Evolutionary conservation across 2,113 vertebrate species (phyloP).

Genomic region (Sprattus sprattus): DNA sequence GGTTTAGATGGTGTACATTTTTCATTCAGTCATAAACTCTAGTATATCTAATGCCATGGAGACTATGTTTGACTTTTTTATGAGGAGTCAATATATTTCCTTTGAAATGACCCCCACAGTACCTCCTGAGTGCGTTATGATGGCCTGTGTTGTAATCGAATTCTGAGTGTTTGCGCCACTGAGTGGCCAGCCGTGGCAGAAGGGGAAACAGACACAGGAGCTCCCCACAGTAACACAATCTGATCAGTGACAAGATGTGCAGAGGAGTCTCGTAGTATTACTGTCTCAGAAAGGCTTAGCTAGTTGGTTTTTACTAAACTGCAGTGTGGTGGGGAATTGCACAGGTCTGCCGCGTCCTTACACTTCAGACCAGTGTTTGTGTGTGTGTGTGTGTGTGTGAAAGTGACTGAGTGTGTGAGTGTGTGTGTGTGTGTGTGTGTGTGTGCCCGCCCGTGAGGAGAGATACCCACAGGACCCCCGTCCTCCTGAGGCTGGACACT

Average conservation of each 20-base stretch:
- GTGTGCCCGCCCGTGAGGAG: not conserved
- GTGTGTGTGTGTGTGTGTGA: not conserved
- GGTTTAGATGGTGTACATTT: constrained; percentile 93
- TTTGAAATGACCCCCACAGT: not conserved
- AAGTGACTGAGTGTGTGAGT: not conserved
- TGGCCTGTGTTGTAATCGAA: not conserved
- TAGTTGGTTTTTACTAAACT: not conserved
- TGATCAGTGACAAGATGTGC: not conserved
- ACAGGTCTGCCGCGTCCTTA: not conserved
- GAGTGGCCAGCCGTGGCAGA: not conserved
- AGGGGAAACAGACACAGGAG: not conserved
- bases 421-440: not conserved
- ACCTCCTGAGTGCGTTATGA: not conserved
- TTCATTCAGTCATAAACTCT: constrained; percentile 81
- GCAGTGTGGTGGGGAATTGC: not conserved
- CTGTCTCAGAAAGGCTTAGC: not conserved
- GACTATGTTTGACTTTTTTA: constrained; percentile 38
- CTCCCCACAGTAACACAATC: not conserved
- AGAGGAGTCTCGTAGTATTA: not conserved
- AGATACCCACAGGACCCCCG: not conserved
- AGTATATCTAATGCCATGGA: constrained; percentile 49
- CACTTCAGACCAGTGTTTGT: not conserved
- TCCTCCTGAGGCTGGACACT: not conserved
- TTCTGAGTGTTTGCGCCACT: not conserved
- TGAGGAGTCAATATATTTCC: constrained; percentile 5